phyloP scores from a whole-genome alignment of 2,888 invertebrate species.

The Ophioninae sp. region DNA sequence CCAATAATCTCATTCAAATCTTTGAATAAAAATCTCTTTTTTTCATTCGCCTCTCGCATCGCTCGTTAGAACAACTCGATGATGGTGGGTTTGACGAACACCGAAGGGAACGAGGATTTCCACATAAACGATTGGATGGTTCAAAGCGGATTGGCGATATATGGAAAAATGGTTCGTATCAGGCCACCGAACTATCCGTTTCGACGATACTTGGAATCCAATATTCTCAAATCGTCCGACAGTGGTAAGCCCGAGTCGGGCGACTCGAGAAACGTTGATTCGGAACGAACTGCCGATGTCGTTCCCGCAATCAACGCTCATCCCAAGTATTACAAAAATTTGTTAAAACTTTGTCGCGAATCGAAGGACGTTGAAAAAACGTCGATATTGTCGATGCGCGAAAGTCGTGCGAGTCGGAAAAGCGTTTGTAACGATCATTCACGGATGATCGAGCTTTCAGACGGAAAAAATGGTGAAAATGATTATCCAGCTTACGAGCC shows the following conservation, averaged over 20 bases:
- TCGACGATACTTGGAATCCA: slow-evolving; percentile 54
- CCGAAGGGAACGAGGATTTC: slow-evolving; percentile 70
- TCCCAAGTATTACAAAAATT: slow-evolving; percentile 16
- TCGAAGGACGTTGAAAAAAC: slow-evolving; percentile 1
- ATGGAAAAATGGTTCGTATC: slow-evolving; percentile 77
- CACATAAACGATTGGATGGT: slow-evolving; percentile 76
- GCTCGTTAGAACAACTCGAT: slow-evolving; percentile 74
- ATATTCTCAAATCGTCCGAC: not conserved
- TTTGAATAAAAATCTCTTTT: not conserved
- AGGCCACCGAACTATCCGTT: slow-evolving; percentile 67
- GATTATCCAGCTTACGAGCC: not conserved
- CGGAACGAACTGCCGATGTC: not conserved
- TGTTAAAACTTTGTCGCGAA: slow-evolving; percentile 34
- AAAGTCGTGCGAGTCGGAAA: not conserved
- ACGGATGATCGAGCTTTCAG: not conserved
- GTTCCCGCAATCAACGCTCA: not conserved
- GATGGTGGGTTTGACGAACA: slow-evolving; percentile 73
- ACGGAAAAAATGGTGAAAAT: not conserved
- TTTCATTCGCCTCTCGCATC: not conserved
- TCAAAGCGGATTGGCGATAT: slow-evolving; percentile 68
- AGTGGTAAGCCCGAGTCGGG: slow-evolving; percentile 2
- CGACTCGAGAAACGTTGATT: slow-evolving; percentile 19
- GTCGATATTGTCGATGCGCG: not conserved
- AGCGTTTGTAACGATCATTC: slow-evolving; percentile 8
- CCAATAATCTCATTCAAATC: no score